Evolutionary conservation across 1,140 invertebrate genomes (phyloP), one percentile per base, ranked within the genome.

Genomic region (Mylabris phalerata): DNA sequence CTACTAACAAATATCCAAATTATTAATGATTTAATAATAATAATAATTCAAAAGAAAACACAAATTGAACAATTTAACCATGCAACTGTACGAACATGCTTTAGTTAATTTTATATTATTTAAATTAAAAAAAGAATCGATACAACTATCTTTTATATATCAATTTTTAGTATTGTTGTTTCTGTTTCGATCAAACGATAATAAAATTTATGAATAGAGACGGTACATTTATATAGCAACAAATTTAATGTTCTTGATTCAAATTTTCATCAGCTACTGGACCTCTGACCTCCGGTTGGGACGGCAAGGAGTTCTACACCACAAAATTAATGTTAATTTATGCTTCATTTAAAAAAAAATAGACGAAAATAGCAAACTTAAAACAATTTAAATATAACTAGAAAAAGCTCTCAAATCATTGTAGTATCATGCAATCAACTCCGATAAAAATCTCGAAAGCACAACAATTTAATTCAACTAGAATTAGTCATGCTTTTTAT

Each of bases 191-290:
- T 32, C 7, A 32, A 32, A 32, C 4, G 32, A 32, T 32, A 32
- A 32, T 5, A 32, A 4, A 32, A 32, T 32, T 32, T 32, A 50
- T 49, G 41, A 27, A 25, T 59, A 39, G 41, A 48, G 40, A 48
- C 38, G 50, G 51, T 48, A 47, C 32, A 50, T 60, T 26, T 54
- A 55, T 40, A 48, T 32, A 60, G 48, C 43, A 19, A 44, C 32
- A 39, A 56, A 43, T 58, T 72, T 79, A 79, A 73, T 76, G 76
- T 71, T 80, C 78, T 73, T 78, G 77, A 74, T 85, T 85, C 75
- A 85, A 79, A 76, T 85, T 85, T 72, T 85, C 83, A 72, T 85
- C 82, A 63, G 83, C 83, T 66, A 80, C 79, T 59, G 81, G 76
- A 76, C 80, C 76, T 76, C 82, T 77, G 70, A 76, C 65, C 69